Evolutionary conservation across 1,140 invertebrate genomes (phyloP).

Genomic region (Pseudoatta argentina): DNA sequence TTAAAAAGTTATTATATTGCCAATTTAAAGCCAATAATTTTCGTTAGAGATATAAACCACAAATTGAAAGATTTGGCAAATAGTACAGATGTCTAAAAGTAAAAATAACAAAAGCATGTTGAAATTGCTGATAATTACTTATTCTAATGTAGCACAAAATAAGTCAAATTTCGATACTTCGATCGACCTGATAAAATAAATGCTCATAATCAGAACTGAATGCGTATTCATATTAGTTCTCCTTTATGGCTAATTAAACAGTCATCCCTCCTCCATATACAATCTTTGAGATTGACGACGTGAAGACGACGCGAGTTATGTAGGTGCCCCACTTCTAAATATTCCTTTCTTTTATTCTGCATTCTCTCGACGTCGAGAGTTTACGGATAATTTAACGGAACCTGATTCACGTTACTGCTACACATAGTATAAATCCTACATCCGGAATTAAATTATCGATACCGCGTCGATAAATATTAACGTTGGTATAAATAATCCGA

Average conservation of each 20-base stretch:
- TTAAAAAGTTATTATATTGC: not conserved
- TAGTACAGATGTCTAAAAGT: not conserved
- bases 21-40: not conserved
- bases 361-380: slow-evolving; percentile 32
- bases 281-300: not conserved
- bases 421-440: not conserved
- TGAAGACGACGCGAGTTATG: slow-evolving; percentile 33
- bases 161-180: not conserved
- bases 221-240: not conserved
- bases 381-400: slow-evolving; percentile 49
- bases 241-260: slow-evolving; percentile 33
- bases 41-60: not conserved
- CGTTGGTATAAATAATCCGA: not conserved
- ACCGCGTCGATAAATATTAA: not conserved
- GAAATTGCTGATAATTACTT: not conserved
- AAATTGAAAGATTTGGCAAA: not conserved
- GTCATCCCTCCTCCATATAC: not conserved
- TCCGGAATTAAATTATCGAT: not conserved
- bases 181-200: not conserved
- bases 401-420: not conserved
- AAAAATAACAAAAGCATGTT: not conserved
- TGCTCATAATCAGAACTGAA: not conserved
- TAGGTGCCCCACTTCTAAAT: slow-evolving; percentile 59
- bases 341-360: slow-evolving; percentile 35
- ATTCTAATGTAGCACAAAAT: not conserved